Percentiles rank a stretch among this genome's conserved stretches.
Conservation (phyloP, 1,140 invertebrate genomes). For the Telenomus remus region DNA sequence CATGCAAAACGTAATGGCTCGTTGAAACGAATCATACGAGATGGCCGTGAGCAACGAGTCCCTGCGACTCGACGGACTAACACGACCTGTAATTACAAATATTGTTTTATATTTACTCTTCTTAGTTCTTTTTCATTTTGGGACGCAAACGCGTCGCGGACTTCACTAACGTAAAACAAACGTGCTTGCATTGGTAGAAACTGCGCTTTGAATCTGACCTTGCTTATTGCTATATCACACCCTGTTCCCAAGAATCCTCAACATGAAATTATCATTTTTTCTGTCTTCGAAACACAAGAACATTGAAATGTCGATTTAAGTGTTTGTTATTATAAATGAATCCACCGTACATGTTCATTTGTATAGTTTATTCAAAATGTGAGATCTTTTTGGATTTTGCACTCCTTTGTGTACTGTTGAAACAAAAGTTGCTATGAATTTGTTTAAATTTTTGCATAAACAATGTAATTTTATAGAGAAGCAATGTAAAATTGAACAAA, state of each 20-base stretch:
- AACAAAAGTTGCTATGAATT: no score
- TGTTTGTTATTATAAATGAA: constrained; percentile 23
- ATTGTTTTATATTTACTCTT: no score
- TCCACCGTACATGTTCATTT: constrained; percentile 27
- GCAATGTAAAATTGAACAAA: no score
- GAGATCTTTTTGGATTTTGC: no score
- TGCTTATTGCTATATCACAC: constrained; percentile 53
- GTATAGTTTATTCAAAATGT: no score
- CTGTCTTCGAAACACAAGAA: constrained; percentile 37
- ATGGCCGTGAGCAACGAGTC: constrained; percentile 6
- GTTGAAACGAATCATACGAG: constrained; percentile 18
- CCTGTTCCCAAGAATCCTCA: constrained; percentile 35
- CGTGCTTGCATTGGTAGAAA: constrained; percentile 61
- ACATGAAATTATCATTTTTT: constrained; percentile 40
- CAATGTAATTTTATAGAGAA: no score
- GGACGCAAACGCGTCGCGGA: constrained; percentile 37
- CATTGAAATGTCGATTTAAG: constrained; percentile 30
- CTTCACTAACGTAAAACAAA: constrained; percentile 55
- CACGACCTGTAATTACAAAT: no score
- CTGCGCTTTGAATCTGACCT: constrained; percentile 60
- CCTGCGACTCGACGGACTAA: constrained; percentile 30
- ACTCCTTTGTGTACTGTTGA: no score
- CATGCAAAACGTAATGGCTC: constrained; percentile 34
- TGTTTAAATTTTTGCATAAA: no score
- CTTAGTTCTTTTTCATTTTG: constrained; percentile 21